Conservation (phyloP, 2,797 vertebrate genomes). For the Lophotriccus pileatus region DNA sequence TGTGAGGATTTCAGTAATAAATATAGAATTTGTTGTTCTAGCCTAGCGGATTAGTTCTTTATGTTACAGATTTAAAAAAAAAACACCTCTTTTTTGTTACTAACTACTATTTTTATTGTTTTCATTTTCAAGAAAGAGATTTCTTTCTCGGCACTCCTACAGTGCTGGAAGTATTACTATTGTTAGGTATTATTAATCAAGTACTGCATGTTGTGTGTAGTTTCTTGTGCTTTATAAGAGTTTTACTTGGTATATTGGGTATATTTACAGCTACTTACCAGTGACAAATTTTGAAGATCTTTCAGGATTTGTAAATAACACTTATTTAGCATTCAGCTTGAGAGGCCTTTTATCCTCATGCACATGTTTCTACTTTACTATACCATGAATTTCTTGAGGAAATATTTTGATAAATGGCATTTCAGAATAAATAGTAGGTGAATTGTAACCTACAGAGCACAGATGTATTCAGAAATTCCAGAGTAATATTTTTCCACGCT, state of each 20-base stretch:
- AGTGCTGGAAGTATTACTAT: not conserved
- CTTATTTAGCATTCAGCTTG: not conserved
- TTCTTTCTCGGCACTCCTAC: not conserved
- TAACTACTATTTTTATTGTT: not conserved
- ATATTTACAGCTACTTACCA: not conserved
- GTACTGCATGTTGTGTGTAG: not conserved
- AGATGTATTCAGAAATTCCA: not conserved
- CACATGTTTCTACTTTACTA: not conserved
- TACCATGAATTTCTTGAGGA: not conserved
- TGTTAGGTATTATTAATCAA: not conserved
- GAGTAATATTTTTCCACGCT: rapidly evolving
- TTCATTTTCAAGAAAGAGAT: not conserved
- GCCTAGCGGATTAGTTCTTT: not conserved
- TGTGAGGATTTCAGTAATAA: not conserved
- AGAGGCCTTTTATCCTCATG: not conserved
- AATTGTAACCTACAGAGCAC: not conserved
- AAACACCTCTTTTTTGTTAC: not conserved
- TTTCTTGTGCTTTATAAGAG: not conserved
- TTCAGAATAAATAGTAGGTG: not conserved
- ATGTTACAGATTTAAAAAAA: not conserved
- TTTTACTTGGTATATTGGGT: not conserved
- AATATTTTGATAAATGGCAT: not conserved
- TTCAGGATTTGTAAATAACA: not conserved
- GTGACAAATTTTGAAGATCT: not conserved
- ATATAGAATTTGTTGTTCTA: not conserved